Conservation (phyloP, 1,140 invertebrate species). For the Palaemon carinicauda region DNA sequence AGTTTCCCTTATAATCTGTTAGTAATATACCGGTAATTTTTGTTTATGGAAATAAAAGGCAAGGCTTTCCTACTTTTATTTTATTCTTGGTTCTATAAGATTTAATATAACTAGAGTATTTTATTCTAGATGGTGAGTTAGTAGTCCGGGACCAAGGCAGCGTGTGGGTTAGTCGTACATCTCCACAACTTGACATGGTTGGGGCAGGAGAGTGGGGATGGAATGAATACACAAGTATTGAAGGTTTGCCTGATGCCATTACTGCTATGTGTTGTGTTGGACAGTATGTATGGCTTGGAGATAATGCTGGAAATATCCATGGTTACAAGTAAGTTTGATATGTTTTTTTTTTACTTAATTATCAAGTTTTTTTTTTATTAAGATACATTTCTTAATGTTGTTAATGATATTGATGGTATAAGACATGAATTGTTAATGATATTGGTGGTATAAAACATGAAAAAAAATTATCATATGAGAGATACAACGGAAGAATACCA, state of each 20-base stretch:
- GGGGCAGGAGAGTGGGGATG: slow-evolving; percentile 65
- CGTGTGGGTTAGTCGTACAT: slow-evolving; percentile 77
- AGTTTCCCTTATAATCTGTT: no score
- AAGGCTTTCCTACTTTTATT: no score
- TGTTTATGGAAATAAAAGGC: no score
- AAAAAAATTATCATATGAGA: neutral
- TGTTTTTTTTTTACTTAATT: no score
- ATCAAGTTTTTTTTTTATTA: no score
- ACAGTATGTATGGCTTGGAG: slow-evolving; percentile 85
- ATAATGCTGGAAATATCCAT: slow-evolving; percentile 80
- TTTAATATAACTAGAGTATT: neutral
- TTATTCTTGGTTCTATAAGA: no score
- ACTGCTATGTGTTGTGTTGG: slow-evolving; percentile 66
- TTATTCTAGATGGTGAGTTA: slow-evolving; percentile 63
- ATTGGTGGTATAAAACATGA: neutral
- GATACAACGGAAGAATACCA: neutral
- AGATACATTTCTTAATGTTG: no score
- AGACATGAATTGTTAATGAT: no score
- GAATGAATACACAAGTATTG: slow-evolving; percentile 50
- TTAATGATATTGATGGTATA: no score
- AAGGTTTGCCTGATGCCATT: slow-evolving; percentile 61
- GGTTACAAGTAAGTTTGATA: slow-evolving; percentile 77
- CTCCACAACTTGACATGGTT: slow-evolving; percentile 75
- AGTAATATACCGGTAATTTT: no score
- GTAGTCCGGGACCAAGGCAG: slow-evolving; percentile 67